Percentiles rank a stretch among this genome's conserved stretches.
phyloP scores from a whole-genome alignment of 1,140 invertebrate genomes.

The Bombus pyrosoma region DNA sequence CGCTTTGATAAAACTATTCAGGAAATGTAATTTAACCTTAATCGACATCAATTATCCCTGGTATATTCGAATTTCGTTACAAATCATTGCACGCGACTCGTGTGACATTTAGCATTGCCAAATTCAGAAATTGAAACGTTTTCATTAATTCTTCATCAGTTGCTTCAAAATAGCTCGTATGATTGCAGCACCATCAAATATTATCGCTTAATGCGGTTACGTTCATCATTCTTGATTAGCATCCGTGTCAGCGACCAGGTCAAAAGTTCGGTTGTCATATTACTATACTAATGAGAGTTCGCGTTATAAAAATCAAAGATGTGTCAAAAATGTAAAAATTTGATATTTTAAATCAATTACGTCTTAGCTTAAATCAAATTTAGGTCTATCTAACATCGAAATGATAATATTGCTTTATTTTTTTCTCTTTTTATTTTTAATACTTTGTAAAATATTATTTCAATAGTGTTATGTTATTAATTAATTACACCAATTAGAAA shows the following conservation, averaged over 20 bases:
- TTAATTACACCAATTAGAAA: not conserved
- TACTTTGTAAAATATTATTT: not conserved
- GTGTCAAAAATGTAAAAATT: not conserved
- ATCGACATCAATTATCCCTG: slow-evolving; percentile 16
- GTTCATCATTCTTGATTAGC: slow-evolving; percentile 35
- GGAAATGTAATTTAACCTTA: slow-evolving; percentile 23
- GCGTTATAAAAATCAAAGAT: not conserved
- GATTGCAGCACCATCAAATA: slow-evolving; percentile 2
- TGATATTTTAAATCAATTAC: not conserved
- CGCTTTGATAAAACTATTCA: not conserved
- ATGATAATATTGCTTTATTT: not conserved
- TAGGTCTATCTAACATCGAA: not conserved
- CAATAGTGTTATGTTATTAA: not conserved
- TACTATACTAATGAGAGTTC: slow-evolving; percentile 9
- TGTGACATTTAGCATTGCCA: not conserved
- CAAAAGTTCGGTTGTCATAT: slow-evolving; percentile 14
- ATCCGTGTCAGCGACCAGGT: slow-evolving; percentile 17
- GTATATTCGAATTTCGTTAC: not conserved
- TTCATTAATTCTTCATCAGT: not conserved
- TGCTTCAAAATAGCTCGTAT: slow-evolving; percentile 3
- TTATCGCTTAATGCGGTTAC: slow-evolving; percentile 29
- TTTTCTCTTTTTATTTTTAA: not conserved
- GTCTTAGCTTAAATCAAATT: not conserved
- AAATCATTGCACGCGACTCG: not conserved
- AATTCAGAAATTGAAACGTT: slow-evolving; percentile 6